Evolutionary conservation across 37 sponge, comb jelly and placozoan species (phyloP).

Genomic region (Cliona cf. orientalis): DNA sequence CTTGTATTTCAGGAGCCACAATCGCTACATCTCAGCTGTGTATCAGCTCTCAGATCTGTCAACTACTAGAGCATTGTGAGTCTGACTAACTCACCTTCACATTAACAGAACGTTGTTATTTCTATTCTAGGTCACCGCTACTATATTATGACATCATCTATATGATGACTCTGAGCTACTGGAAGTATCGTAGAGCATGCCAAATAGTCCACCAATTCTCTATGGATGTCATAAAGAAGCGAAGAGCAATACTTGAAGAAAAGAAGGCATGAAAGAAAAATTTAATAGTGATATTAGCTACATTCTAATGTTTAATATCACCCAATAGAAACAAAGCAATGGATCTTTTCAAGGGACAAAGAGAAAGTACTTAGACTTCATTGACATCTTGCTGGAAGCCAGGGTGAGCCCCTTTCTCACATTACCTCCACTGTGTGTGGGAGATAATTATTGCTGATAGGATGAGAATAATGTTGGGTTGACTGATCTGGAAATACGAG

Average conservation of each 20-base stretch:
- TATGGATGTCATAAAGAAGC: conserved; percentile 64
- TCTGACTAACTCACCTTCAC: too few relatives aligned
- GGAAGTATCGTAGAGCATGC: conserved; percentile 43
- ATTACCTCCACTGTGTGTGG: too few relatives aligned
- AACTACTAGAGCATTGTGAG: conserved; percentile 40
- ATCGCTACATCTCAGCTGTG: conserved; percentile 51
- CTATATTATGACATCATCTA: conserved; percentile 74
- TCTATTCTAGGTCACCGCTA: too few relatives aligned
- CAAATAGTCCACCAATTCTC: conserved; percentile 78
- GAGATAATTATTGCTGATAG: too few relatives aligned
- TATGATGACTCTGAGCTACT: conserved; percentile 34
- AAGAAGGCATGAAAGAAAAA: conserved; percentile 42
- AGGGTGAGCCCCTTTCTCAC: too few relatives aligned
- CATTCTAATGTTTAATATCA: too few relatives aligned
- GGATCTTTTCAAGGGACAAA: conserved; percentile 8
- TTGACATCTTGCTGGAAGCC: conserved; percentile 77
- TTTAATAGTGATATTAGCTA: too few relatives aligned
- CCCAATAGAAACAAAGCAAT: conserved; percentile 16
- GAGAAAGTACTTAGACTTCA: conserved; percentile 74
- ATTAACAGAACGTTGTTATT: too few relatives aligned
- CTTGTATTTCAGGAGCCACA: conserved; percentile 41
- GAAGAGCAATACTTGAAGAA: conserved; percentile 43
- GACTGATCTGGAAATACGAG: conserved; percentile 85
- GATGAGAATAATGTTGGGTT: conserved; percentile 67
- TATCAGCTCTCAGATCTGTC: conserved; percentile 46